Conservation (phyloP, 2,797 vertebrate species). For the Xenops minutus region DNA sequence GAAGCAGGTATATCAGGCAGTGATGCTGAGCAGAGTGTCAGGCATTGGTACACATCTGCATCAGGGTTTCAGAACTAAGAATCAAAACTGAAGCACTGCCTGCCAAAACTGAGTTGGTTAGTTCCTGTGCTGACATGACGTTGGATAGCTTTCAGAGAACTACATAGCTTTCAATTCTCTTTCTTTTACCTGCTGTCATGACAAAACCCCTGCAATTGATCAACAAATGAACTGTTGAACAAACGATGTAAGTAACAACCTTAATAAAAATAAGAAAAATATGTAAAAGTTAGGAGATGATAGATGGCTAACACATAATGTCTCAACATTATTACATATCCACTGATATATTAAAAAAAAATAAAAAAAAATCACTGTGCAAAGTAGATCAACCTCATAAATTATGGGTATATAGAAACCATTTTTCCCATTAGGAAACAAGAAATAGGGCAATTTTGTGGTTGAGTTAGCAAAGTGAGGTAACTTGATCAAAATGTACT, state of each 20-base stretch:
- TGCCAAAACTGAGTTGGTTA: background rate
- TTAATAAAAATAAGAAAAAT: background rate
- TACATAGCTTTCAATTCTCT: background rate
- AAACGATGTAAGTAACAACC: background rate
- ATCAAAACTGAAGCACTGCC: background rate
- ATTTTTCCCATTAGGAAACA: background rate
- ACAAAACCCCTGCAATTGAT: background rate
- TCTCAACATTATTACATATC: background rate
- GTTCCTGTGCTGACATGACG: background rate
- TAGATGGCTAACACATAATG: background rate
- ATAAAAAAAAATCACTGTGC: background rate
- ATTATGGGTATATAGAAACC: background rate
- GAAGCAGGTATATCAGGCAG: background rate
- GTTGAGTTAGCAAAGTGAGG: background rate
- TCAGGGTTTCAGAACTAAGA: background rate
- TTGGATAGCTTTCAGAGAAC: background rate
- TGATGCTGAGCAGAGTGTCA: background rate
- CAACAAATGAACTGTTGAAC: background rate
- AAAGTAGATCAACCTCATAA: constrained; percentile 4
- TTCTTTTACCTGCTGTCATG: constrained; percentile 7
- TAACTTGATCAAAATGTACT: background rate
- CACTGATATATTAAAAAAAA: background rate
- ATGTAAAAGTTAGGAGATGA: background rate
- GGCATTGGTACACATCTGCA: background rate
- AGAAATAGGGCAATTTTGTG: background rate